Conservation (phyloP, 2,113 vertebrate species). For the Rafetus swinhoei region DNA sequence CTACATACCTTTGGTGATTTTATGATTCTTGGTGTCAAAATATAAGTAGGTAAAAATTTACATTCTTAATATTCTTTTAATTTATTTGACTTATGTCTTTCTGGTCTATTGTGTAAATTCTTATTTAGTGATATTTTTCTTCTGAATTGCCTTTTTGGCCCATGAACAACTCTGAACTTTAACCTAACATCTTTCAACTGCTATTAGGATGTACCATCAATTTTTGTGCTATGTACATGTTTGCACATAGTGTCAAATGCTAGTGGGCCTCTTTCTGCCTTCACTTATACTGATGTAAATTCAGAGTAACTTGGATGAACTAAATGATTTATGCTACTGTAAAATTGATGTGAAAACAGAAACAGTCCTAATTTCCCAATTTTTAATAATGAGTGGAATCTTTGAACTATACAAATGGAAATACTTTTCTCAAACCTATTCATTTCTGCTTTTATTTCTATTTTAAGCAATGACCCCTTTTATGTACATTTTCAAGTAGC, state of each 20-base stretch:
- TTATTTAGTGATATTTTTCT: neutral
- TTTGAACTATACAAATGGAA: neutral
- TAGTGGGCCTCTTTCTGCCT: neutral
- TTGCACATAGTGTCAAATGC: neutral
- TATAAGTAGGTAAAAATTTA: neutral
- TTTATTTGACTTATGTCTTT: neutral
- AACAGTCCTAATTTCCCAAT: neutral
- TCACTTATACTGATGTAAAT: neutral
- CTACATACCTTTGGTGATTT: neutral
- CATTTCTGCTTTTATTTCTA: neutral
- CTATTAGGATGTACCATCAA: neutral
- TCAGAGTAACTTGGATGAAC: neutral
- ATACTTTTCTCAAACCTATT: rapidly evolving
- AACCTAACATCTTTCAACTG: neutral
- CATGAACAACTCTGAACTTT: neutral
- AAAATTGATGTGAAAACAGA: neutral
- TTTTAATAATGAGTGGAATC: neutral
- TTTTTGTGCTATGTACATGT: neutral
- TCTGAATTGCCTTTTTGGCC: neutral
- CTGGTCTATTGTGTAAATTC: neutral
- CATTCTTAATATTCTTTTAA: neutral
- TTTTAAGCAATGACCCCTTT: neutral
- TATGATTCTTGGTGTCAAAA: neutral
- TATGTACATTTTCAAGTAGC: neutral
- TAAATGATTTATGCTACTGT: neutral